These are phyloP conservation scores for Drosophila kohkoa DNA, from an alignment of 1,140 invertebrate species.

Conservation along the genomic window DNA sequence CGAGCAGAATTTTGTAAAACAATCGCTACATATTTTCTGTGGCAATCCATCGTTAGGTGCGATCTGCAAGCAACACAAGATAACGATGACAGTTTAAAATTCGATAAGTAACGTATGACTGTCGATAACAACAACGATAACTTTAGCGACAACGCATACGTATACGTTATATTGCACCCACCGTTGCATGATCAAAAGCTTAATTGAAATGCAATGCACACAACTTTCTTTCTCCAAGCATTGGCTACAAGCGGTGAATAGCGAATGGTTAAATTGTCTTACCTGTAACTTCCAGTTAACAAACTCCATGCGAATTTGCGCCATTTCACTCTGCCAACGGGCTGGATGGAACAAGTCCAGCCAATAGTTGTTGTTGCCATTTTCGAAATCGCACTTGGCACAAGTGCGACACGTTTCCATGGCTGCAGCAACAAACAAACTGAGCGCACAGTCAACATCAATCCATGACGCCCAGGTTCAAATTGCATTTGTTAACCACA, in stretches of 20 bases:
- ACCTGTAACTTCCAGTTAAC: slow-evolving; percentile 79
- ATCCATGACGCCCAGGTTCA: slow-evolving; percentile 28
- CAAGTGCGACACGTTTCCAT: slow-evolving; percentile 84
- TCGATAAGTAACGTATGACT: slow-evolving; percentile 5
- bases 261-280: slow-evolving; percentile 22
- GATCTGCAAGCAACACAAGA: slow-evolving; percentile 50
- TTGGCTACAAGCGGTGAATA: slow-evolving; percentile 6
- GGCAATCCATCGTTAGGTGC: slow-evolving; percentile 76
- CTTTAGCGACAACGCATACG: neutral
- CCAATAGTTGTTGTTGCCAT: slow-evolving; percentile 73
- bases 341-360: slow-evolving; percentile 78
- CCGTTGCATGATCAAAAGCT: slow-evolving; percentile 42
- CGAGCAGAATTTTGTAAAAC: slow-evolving; percentile 79
- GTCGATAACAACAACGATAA: slow-evolving; percentile 14
- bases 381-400: slow-evolving; percentile 82
- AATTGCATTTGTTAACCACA: slow-evolving; percentile 36
- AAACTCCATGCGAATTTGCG: slow-evolving; percentile 72
- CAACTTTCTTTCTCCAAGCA: slow-evolving; percentile 9
- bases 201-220: slow-evolving; percentile 37
- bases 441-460: slow-evolving; percentile 52
- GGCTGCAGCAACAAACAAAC: slow-evolving; percentile 56
- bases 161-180: neutral
- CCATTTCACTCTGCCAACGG: slow-evolving; percentile 75
- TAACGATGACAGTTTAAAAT: neutral
- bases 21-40: slow-evolving; percentile 80